Evolutionary conservation across 2,797 vertebrate genomes (phyloP), one percentile per base, ranked within the genome.

Genomic region (Basileuterus tristriatus): DNA sequence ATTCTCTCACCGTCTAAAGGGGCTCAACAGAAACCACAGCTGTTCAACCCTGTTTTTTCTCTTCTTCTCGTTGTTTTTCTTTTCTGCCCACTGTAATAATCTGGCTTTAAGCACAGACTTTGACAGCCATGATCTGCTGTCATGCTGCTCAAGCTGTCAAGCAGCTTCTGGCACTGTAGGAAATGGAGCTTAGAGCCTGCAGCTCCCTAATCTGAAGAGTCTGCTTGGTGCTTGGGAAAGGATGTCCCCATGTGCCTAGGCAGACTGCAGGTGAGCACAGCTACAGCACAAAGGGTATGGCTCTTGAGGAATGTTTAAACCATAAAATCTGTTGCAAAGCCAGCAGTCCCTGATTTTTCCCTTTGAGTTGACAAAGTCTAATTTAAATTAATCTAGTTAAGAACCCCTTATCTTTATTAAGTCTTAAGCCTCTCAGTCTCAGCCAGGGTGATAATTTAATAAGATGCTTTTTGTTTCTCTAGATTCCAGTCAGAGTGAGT

Each of bases 141-240:
- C 81, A 21, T 55, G 59, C 63, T 93, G 91, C 78, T 94, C 78
- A 65, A 92, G 71, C 89, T 93, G 89, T 93, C 89, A 90, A 47
- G 68, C 75, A 68, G 62, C 46, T 96, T 72, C 58, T 91, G 83
- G 34, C 53, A 20, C 21, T 29, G 44, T 22, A 69, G 70, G 80
- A 93, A 80, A 49, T 1, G 2, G 68, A 90, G 49, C 34, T 90
- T n/a, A 37, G 41, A 83, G 34, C 18, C 64, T 77, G 56, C 49
- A 78, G 5, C 41, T 83, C 37, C 44, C 34, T 80, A 43, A 87
- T 68, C 36, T 53, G 49, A 85, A 77, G 8, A 80, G 64, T 74
- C 60, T 94, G 43, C 77, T 32, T 71, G 39, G 18, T 72, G 44
- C 49, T 23, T 76, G 24, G 90, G 56, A 39, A 67, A 64, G 34